Percentiles rank a stretch among this genome's conserved stretches.
phyloP scores from a whole-genome alignment of 2,888 invertebrate genomes.

The Rhodophaea formosa region DNA sequence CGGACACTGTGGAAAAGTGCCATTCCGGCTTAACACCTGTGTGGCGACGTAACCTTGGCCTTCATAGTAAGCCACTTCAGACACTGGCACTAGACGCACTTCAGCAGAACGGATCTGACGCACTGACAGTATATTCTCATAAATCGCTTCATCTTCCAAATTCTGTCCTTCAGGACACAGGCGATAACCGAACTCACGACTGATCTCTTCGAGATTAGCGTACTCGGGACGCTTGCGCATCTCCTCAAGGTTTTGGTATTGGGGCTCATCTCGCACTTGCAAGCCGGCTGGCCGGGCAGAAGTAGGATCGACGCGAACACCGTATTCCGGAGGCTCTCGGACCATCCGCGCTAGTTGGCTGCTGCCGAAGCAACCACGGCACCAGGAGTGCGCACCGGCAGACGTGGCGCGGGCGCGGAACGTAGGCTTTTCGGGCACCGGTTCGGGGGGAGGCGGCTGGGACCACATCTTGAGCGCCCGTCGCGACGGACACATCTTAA shows the following conservation, averaged over 20 bases:
- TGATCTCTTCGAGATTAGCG: conserved; percentile 76
- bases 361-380: conserved; percentile 55
- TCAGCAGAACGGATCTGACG: conserved; percentile 76
- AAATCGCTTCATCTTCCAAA: conserved; percentile 76
- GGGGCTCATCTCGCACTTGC: conserved; percentile 69
- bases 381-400: conserved; percentile 54
- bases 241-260: conserved; percentile 74
- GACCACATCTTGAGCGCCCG: conserved; percentile 79
- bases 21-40: conserved; percentile 73
- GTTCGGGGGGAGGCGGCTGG: conserved; percentile 73
- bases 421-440: conserved; percentile 47
- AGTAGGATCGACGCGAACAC: conserved; percentile 66
- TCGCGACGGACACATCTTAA: conserved; percentile 79
- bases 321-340: conserved; percentile 66
- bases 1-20: conserved; percentile 77
- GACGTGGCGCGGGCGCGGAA: conserved; percentile 61
- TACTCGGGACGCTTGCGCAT: conserved; percentile 75
- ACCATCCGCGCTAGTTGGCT: conserved; percentile 70
- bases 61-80: conserved; percentile 76
- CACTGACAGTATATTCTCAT: conserved; percentile 76
- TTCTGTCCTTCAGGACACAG: conserved; percentile 78
- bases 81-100: conserved; percentile 77
- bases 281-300: conserved; percentile 62
- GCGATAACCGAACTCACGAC: conserved; percentile 76
- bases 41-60: conserved; percentile 76